Evolutionary conservation across 2,888 invertebrate species (phyloP).

Genomic region (Drosophila suboccidentalis): DNA sequence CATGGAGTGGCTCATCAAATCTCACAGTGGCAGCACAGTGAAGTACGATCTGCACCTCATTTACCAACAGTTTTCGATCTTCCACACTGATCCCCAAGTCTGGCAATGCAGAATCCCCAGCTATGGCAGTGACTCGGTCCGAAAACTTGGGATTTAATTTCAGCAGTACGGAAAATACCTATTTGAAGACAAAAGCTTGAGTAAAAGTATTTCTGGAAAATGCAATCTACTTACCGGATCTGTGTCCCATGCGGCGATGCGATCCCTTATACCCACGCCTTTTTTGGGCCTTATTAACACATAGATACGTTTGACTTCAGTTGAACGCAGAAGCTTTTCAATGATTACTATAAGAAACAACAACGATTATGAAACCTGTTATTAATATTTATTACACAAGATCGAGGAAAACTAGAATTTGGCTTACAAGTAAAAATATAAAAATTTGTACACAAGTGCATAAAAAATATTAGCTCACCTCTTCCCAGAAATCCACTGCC

Average conservation of each 20-base stretch:
- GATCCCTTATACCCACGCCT: slow-evolving; percentile 88
- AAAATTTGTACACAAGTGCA: background rate
- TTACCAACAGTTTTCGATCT: slow-evolving; percentile 77
- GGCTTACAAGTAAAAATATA: too few species aligned
- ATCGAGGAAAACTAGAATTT: too few species aligned
- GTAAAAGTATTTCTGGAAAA: background rate
- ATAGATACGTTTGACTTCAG: slow-evolving; percentile 87
- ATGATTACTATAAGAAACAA: slow-evolving; percentile 64
- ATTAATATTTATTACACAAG: background rate
- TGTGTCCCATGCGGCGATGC: slow-evolving; percentile 89
- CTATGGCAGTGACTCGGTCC: slow-evolving; percentile 80
- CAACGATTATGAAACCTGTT: background rate
- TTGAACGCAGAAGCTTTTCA: slow-evolving; percentile 87
- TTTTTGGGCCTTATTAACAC: slow-evolving; percentile 87
- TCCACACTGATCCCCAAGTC: slow-evolving; percentile 83
- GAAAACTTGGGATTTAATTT: slow-evolving; percentile 70
- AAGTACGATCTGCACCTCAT: slow-evolving; percentile 88
- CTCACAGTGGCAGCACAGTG: slow-evolving; percentile 96
- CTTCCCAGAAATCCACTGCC: slow-evolving; percentile 87
- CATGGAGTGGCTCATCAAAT: slow-evolving; percentile 90
- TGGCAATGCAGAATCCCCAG: slow-evolving; percentile 83
- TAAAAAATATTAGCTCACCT: slow-evolving; percentile 65
- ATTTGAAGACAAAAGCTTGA: background rate
- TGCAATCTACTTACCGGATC: slow-evolving; percentile 86
- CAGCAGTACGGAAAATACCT: slow-evolving; percentile 68